Evolutionary conservation across 2,888 invertebrate species (phyloP).

Genomic region (Actias luna): DNA sequence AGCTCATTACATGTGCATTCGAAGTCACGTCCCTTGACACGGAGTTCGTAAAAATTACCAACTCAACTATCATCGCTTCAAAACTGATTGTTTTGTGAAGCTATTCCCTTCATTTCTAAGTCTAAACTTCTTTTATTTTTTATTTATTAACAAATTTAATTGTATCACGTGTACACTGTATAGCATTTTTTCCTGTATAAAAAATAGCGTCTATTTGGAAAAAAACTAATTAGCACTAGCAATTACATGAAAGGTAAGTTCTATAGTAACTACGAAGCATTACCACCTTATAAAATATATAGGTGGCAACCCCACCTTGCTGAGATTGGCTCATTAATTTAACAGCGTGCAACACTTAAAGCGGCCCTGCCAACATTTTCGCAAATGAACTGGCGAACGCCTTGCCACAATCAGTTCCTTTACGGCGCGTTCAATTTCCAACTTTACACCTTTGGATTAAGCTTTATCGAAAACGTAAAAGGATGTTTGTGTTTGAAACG

Average conservation of each 20-base stretch:
- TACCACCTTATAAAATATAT: constrained; percentile 79
- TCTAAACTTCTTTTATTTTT: too few relatives aligned
- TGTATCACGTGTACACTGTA: too few relatives aligned
- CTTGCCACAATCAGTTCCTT: constrained; percentile 40
- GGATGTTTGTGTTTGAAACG: constrained; percentile 30
- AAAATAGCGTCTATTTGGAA: not conserved
- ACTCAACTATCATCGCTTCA: too few relatives aligned
- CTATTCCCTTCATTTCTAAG: too few relatives aligned
- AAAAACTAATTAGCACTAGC: constrained; percentile 6
- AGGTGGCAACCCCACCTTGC: constrained; percentile 65
- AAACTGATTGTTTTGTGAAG: too few relatives aligned
- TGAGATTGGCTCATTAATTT: constrained; percentile 81
- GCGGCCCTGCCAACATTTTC: constrained; percentile 75
- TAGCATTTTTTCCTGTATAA: not conserved
- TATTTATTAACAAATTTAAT: too few relatives aligned
- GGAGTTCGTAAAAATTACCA: too few relatives aligned
- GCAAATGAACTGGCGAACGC: constrained; percentile 75
- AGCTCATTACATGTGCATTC: too few relatives aligned
- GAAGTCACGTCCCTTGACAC: too few relatives aligned
- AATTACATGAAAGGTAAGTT: constrained; percentile 11
- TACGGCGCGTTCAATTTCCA: constrained; percentile 19
- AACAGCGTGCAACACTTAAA: constrained; percentile 80
- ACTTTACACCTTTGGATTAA: constrained; percentile 25
- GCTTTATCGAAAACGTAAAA: constrained; percentile 21
- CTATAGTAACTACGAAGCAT: constrained; percentile 55